Evolutionary conservation across 2,797 vertebrate genomes (phyloP), one percentile per base, ranked within the genome.

Genomic region (Microctenopoma lineatum): DNA sequence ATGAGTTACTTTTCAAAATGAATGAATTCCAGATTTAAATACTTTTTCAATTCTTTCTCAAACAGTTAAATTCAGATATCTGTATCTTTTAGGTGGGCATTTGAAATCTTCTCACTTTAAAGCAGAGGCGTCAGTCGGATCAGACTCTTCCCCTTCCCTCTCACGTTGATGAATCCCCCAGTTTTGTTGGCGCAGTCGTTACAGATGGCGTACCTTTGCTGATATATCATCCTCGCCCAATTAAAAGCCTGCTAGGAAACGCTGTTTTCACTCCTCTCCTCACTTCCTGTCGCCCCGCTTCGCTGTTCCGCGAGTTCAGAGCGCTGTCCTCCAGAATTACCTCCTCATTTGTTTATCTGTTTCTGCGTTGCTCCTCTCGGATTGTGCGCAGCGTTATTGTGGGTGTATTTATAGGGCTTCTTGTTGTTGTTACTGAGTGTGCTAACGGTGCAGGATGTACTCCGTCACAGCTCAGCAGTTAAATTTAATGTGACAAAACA

Each of bases 191-290:
- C 63, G 52, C 52, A 46, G 46, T 66, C 63, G 34, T 77, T 59
- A 77, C 21, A 57, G 58, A 79, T 54, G 41, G 1, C 4, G 21
- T 47, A 52, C 21, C 51, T 53, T 61, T 21, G 47, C 38, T 57
- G 66, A 84, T 86, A 71, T 76, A 69, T 88, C 80, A 84, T 70
- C 65, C 68, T 87, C 47, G 84, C 88, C 70, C 36, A 64, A 86
- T 87, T 88, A 87, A 44, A 53, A 53, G 36, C 32, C 59, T 2
- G 41, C 63, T 3, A 54, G 77, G 63, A 81, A 85, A 85, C 84
- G 51, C 1, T 39, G 75, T 80, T 79, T 83, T 62, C 53, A 68
- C 50, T 68, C 60, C 53, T 59, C 46, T 27, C 25, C 5, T 9
- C 16, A 48, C 69, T 79, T 84, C 79, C 84, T 70, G 74, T 18